phyloP scores from a whole-genome alignment of 2,888 invertebrate genomes.

The Andrena minutula region DNA sequence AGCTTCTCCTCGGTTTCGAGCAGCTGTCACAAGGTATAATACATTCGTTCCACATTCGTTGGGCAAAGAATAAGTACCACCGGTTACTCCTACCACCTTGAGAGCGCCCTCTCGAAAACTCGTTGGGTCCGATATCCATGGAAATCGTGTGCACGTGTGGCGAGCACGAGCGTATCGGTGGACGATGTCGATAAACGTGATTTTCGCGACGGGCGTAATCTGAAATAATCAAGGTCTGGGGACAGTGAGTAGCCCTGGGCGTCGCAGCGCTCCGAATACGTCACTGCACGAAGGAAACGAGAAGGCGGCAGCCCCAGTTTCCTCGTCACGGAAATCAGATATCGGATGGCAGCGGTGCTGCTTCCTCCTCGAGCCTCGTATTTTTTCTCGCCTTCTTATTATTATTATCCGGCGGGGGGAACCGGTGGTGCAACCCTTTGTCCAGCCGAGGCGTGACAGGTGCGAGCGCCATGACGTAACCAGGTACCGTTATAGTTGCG shows the following conservation, averaged over 20 bases:
- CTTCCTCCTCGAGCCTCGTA: slow-evolving; percentile 50
- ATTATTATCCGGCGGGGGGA: slow-evolving; percentile 48
- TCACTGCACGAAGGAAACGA: slow-evolving; percentile 48
- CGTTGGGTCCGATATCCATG: too few relatives aligned
- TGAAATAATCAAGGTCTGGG: slow-evolving; percentile 20
- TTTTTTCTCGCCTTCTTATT: slow-evolving; percentile 55
- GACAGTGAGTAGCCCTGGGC: slow-evolving; percentile 48
- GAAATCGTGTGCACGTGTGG: background rate
- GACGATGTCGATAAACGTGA: background rate
- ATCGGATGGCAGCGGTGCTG: slow-evolving; percentile 69
- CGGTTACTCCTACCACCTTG: too few relatives aligned
- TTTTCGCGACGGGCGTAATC: slow-evolving; percentile 2
- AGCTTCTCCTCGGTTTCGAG: background rate
- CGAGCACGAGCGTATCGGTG: background rate
- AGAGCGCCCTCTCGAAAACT: too few relatives aligned
- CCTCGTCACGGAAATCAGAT: slow-evolving; percentile 77
- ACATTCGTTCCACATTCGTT: slow-evolving; percentile 5
- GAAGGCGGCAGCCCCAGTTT: slow-evolving; percentile 55
- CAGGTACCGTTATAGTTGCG: slow-evolving; percentile 77
- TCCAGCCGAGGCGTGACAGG: slow-evolving; percentile 78
- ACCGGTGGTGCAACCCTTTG: slow-evolving; percentile 76
- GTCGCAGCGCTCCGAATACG: slow-evolving; percentile 48
- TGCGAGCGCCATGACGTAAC: slow-evolving; percentile 80
- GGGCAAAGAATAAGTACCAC: too few relatives aligned
- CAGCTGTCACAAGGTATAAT: slow-evolving; percentile 2